A percentile compares a stretch with the other conserved stretches of the same genome.
phyloP scores from a whole-genome alignment of 2,888 invertebrate species.

The Gari tellinella region DNA sequence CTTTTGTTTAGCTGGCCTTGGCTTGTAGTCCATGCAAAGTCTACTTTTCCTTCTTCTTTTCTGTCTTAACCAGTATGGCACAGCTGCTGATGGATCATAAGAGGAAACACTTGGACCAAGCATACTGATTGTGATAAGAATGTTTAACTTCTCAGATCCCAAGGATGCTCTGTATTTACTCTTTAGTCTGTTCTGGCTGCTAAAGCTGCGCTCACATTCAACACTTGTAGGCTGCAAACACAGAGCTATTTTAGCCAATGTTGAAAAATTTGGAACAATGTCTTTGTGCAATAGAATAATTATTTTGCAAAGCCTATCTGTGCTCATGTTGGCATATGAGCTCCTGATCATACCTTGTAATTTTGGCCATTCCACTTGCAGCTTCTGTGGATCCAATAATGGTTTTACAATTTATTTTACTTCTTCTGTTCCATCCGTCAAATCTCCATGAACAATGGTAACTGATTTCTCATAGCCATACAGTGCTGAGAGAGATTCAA shows the following conservation, averaged over 20 bases:
- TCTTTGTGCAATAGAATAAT: constrained; percentile 5
- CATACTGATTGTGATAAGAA: not conserved
- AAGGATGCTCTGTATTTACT: constrained; percentile 2
- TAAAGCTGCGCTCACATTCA: constrained; percentile 5
- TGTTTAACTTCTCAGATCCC: constrained; percentile 4
- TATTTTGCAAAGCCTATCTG: not conserved
- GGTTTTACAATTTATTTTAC: constrained; percentile 1
- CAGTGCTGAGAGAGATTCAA: constrained; percentile 5
- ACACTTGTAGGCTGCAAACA: constrained; percentile 37
- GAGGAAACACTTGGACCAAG: not conserved
- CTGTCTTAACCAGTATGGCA: not conserved
- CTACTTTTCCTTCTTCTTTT: constrained; percentile 16
- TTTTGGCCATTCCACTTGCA: constrained; percentile 10
- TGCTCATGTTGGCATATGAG: not conserved
- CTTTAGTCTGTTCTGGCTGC: constrained; percentile 2
- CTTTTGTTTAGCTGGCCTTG: not conserved
- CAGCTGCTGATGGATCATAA: not conserved
- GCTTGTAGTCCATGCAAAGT: constrained; percentile 6
- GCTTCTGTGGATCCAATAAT: not conserved
- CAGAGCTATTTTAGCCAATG: constrained; percentile 24
- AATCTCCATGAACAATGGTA: constrained; percentile 21
- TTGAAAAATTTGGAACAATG: constrained; percentile 17
- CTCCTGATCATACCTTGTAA: constrained; percentile 21
- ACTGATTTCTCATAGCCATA: constrained; percentile 30
- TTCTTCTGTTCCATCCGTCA: constrained; percentile 2